phyloP scores from a whole-genome alignment of 2,113 vertebrate genomes.

The Anolis carolinensis region DNA sequence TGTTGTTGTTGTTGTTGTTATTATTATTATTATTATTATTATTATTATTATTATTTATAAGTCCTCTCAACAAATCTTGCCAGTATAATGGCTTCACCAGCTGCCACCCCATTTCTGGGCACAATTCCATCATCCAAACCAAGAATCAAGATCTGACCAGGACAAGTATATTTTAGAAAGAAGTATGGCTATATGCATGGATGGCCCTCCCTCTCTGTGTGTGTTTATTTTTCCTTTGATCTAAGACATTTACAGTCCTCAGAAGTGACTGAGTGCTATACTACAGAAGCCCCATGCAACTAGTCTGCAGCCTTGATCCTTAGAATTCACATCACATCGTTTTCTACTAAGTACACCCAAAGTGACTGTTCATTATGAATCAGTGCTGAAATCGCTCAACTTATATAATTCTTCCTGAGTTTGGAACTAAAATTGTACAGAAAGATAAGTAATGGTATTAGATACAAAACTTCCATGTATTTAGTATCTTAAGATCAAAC shows the following conservation, averaged over 20 bases:
- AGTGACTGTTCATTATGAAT: background rate
- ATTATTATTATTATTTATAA: too few relatives aligned
- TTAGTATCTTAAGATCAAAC: background rate
- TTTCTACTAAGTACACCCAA: background rate
- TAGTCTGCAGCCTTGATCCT: background rate
- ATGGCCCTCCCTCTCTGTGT: too few relatives aligned
- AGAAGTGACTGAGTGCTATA: background rate
- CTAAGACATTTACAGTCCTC: too few relatives aligned
- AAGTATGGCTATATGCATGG: too few relatives aligned
- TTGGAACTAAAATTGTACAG: background rate
- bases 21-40: too few relatives aligned
- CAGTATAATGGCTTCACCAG: too few relatives aligned
- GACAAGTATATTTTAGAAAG: background rate
- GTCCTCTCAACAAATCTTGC: too few relatives aligned
- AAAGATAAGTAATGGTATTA: background rate
- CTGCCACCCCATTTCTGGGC: too few relatives aligned
- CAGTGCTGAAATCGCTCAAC: background rate
- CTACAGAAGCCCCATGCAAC: background rate
- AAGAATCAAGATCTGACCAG: background rate
- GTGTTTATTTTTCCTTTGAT: background rate
- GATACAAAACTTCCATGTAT: background rate
- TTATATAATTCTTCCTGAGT: background rate
- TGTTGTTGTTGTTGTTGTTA: too few relatives aligned
- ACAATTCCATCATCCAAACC: background rate
- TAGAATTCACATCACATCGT: background rate